These are phyloP conservation scores for Campoplex capitator DNA, from an alignment of 2,888 invertebrate species.

Conservation along the genomic window DNA sequence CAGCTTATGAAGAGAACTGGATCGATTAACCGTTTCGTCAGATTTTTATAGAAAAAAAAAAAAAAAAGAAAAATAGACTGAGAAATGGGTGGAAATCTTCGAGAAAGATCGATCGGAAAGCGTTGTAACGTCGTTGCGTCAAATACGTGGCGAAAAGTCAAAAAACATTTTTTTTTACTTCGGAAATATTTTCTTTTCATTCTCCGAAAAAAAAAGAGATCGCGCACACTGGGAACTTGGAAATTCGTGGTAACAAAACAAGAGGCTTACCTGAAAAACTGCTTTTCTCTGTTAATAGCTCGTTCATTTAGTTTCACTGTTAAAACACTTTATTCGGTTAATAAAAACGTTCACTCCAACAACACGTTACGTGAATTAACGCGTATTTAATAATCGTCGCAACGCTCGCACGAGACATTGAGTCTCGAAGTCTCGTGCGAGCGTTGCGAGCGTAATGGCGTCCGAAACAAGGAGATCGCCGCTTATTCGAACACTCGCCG, in stretches of 20 bases:
- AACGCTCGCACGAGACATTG: neutral
- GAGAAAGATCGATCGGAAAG: neutral
- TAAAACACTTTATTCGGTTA: slow-evolving; percentile 8
- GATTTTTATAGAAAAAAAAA: neutral
- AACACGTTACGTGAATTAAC: neutral
- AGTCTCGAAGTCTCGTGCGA: slow-evolving; percentile 33
- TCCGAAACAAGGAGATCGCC: slow-evolving; percentile 63
- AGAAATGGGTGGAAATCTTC: neutral
- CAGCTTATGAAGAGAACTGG: neutral
- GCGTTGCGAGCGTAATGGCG: slow-evolving; percentile 49
- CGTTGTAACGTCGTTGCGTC: neutral
- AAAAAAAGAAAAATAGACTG: neutral
- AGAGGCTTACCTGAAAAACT: slow-evolving; percentile 43
- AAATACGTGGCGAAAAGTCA: neutral
- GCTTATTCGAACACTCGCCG: slow-evolving; percentile 66
- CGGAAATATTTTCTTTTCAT: neutral
- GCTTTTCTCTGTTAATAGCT: slow-evolving; percentile 6
- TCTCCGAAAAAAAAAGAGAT: neutral
- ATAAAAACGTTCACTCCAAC: neutral
- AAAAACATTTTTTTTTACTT: neutral
- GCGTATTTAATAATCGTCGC: slow-evolving; percentile 14
- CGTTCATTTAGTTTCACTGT: neutral
- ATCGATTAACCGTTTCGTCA: slow-evolving; percentile 2
- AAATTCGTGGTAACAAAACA: neutral
- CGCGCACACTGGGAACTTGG: neutral